A percentile compares a stretch with the other conserved stretches of the same genome.
These are phyloP conservation scores for Nasonia oneida DNA, from an alignment of 2,888 invertebrate species.

Conservation along the genomic window DNA sequence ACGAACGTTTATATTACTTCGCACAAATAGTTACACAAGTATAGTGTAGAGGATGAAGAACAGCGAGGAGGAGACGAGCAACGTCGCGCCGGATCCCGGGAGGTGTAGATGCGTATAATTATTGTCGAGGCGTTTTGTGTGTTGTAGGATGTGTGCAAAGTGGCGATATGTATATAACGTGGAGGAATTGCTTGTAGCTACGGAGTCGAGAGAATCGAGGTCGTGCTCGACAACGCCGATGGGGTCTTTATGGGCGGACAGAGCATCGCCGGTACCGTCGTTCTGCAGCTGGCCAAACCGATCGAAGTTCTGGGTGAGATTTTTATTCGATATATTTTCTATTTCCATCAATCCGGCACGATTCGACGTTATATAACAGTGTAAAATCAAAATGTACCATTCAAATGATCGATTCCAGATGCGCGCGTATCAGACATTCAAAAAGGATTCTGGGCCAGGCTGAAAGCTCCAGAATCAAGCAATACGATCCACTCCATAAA, in stretches of 20 bases:
- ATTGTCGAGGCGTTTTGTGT: neutral
- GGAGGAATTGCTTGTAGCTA: constrained; percentile 63
- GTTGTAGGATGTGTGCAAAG: neutral
- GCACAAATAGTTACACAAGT: neutral
- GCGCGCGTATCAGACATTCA: neutral
- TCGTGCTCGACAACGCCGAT: constrained; percentile 69
- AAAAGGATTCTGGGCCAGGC: neutral
- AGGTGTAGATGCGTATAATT: constrained; percentile 31
- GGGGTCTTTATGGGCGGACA: constrained; percentile 70
- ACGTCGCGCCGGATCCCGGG: constrained; percentile 45
- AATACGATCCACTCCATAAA: constrained; percentile 8
- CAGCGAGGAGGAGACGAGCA: constrained; percentile 5
- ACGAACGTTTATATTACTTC: too few species aligned
- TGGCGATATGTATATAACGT: neutral
- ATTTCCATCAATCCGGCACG: neutral
- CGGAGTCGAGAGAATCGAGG: constrained; percentile 67
- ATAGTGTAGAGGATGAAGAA: constrained; percentile 18
- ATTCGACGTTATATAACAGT: too few species aligned
- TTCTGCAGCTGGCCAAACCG: constrained; percentile 66
- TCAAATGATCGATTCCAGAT: neutral
- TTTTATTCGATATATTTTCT: neutral
- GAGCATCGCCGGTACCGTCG: constrained; percentile 68
- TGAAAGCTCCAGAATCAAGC: neutral
- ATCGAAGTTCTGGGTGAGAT: constrained; percentile 67
- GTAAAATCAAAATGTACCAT: too few species aligned